phyloP scores from a whole-genome alignment of 2,113 vertebrate genomes.

The Oostethus manadensis region DNA sequence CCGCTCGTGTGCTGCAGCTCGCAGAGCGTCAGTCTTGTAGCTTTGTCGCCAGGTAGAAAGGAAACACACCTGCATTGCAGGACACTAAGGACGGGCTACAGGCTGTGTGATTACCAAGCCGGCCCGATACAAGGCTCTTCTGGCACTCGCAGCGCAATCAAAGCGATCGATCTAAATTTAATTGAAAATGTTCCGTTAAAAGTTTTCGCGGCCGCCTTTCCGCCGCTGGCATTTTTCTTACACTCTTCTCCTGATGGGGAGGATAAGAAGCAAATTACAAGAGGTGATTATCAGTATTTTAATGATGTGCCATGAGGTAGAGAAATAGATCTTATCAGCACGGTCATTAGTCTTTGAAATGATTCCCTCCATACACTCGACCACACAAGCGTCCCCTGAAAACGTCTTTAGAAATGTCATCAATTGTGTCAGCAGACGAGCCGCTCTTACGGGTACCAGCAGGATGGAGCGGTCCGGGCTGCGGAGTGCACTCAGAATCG shows the following conservation, averaged over 20 bases:
- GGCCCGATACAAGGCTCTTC: conserved; percentile 20
- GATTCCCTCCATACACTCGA: conserved; percentile 45
- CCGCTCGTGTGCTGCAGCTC: neutral
- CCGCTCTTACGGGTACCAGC: conserved; percentile 60
- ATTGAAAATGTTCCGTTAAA: conserved; percentile 22
- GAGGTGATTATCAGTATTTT: conserved; percentile 44
- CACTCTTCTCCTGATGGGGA: conserved; percentile 30
- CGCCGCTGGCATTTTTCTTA: conserved; percentile 15
- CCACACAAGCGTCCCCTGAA: conserved; percentile 43
- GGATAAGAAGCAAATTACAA: conserved; percentile 54
- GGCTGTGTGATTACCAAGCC: conserved; percentile 43
- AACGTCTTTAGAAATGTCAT: conserved; percentile 53
- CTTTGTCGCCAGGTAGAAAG: conserved; percentile 25
- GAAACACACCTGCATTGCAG: conserved; percentile 6
- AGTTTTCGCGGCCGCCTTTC: neutral
- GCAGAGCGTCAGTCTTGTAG: neutral
- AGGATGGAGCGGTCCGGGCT: conserved; percentile 39
- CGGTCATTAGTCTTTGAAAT: conserved; percentile 62
- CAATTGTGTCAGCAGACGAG: conserved; percentile 57
- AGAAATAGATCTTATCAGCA: conserved; percentile 65
- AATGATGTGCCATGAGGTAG: conserved; percentile 53
- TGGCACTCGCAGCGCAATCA: conserved; percentile 35
- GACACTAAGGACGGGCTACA: no score
- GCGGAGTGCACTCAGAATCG: conserved; percentile 74
- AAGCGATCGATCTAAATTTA: conserved; percentile 30